phyloP scores from a whole-genome alignment of 2,113 vertebrate species.

The Siniperca chuatsi region DNA sequence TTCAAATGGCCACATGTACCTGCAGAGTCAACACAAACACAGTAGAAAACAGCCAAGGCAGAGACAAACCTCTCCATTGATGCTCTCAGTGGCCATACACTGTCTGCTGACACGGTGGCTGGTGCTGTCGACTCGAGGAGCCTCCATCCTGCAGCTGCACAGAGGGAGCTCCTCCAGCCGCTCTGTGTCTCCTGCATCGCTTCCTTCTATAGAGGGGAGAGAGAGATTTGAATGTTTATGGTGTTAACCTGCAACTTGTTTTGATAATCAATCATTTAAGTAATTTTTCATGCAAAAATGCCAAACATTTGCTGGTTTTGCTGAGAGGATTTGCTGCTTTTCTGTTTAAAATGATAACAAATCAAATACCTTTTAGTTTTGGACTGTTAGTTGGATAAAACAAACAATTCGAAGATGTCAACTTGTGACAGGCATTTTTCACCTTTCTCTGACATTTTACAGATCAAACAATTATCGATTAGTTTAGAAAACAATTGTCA shows the following conservation, averaged over 20 bases:
- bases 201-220: conserved; percentile 82
- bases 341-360: too few species aligned
- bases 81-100: conserved; percentile 94
- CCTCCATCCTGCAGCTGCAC: conserved; percentile 96
- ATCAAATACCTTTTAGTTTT: too few species aligned
- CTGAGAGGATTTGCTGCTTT: too few species aligned
- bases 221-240: not conserved
- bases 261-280: not conserved
- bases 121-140: conserved; percentile 89
- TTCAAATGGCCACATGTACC: not conserved
- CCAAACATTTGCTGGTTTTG: too few species aligned
- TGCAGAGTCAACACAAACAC: not conserved
- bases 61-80: conserved; percentile 90
- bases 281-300: not conserved
- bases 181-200: conserved; percentile 90
- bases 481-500: too few species aligned
- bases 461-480: too few species aligned
- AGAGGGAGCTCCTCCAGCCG: conserved; percentile 92
- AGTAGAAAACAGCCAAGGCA: not conserved
- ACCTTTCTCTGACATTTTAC: too few species aligned
- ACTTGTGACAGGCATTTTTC: too few species aligned
- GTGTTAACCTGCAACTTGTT: not conserved
- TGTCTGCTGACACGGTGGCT: conserved; percentile 84
- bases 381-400: not conserved
- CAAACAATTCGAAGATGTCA: not conserved